Evolutionary conservation across 1,140 invertebrate genomes (phyloP).

Genomic region (Cephus cinctus): DNA sequence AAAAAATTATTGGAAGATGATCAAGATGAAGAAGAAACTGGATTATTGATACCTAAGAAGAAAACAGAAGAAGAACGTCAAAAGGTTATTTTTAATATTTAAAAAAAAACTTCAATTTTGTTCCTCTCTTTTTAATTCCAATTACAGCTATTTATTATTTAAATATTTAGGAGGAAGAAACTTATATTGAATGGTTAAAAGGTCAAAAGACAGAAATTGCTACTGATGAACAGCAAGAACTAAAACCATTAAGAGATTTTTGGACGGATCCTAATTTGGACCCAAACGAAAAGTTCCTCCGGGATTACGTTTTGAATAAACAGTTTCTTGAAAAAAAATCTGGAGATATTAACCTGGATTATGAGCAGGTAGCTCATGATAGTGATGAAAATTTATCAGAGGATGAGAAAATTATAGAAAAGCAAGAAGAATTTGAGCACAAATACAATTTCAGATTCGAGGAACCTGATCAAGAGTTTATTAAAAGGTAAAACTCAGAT

Average conservation of each 20-base stretch:
- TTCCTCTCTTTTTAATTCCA: too few relatives aligned
- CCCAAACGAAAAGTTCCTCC: slow-evolving; percentile 83
- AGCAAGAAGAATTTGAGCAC: slow-evolving; percentile 89
- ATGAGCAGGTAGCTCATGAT: slow-evolving; percentile 71
- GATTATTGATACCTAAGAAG: slow-evolving; percentile 57
- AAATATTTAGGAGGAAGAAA: slow-evolving; percentile 60
- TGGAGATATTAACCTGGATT: slow-evolving; percentile 62
- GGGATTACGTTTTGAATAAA: slow-evolving; percentile 92
- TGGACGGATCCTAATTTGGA: slow-evolving; percentile 83
- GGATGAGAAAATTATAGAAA: slow-evolving; percentile 77
- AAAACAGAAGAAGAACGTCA: slow-evolving; percentile 66
- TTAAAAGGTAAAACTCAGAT: slow-evolving; percentile 55
- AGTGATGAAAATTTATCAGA: slow-evolving; percentile 72
- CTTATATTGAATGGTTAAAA: slow-evolving; percentile 80
- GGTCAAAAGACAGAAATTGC: slow-evolving; percentile 70
- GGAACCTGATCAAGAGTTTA: slow-evolving; percentile 93
- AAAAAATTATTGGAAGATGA: slow-evolving; percentile 53
- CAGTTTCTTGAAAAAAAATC: slow-evolving; percentile 66
- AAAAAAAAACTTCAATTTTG: too few relatives aligned
- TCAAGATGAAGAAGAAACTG: slow-evolving; percentile 58
- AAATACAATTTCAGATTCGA: slow-evolving; percentile 97
- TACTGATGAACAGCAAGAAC: slow-evolving; percentile 64
- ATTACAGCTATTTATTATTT: too few relatives aligned
- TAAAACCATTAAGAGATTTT: slow-evolving; percentile 77
- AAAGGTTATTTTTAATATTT: slow-evolving; percentile 36